Percentiles rank a stretch among this genome's conserved stretches.
phyloP scores from a whole-genome alignment of 2,888 invertebrate genomes.

The Luperina nickerlii region DNA sequence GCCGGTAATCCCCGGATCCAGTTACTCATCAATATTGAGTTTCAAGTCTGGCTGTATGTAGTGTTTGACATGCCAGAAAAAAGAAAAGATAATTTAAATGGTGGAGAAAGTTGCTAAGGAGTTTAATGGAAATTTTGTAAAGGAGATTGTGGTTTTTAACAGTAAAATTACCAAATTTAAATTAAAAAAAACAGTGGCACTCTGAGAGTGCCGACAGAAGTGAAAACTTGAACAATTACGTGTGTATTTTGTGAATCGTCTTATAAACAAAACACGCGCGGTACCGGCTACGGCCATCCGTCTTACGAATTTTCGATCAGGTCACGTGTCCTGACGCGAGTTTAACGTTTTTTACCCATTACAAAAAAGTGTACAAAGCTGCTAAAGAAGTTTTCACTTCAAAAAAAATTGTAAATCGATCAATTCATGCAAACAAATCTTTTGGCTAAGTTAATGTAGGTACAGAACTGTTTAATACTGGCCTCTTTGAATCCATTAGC shows the following conservation, averaged over 20 bases:
- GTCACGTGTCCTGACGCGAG: too few species aligned
- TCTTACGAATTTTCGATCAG: too few species aligned
- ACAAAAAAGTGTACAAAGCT: too few species aligned
- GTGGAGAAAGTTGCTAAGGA: conserved; percentile 28
- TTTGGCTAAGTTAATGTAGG: not conserved
- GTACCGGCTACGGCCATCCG: too few species aligned
- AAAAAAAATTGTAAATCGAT: not conserved
- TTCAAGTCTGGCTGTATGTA: conserved; percentile 56
- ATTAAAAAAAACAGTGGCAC: too few species aligned
- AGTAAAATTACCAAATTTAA: too few species aligned
- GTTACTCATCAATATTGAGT: conserved; percentile 74
- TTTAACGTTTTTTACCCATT: too few species aligned
- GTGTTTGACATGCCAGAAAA: conserved; percentile 41
- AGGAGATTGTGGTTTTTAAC: not conserved
- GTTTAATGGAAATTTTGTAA: not conserved
- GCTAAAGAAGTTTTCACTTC: too few species aligned
- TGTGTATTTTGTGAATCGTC: too few species aligned
- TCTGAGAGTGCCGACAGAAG: too few species aligned
- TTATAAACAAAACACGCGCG: too few species aligned
- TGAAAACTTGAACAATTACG: too few species aligned
- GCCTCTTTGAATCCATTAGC: not conserved
- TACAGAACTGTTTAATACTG: not conserved
- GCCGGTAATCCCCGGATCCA: conserved; percentile 71
- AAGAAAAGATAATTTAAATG: conserved; percentile 22
- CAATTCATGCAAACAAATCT: not conserved